These are phyloP conservation scores for Thamnophis elegans DNA, from an alignment of 2,797 vertebrate genomes.

Conservation along the genomic window DNA sequence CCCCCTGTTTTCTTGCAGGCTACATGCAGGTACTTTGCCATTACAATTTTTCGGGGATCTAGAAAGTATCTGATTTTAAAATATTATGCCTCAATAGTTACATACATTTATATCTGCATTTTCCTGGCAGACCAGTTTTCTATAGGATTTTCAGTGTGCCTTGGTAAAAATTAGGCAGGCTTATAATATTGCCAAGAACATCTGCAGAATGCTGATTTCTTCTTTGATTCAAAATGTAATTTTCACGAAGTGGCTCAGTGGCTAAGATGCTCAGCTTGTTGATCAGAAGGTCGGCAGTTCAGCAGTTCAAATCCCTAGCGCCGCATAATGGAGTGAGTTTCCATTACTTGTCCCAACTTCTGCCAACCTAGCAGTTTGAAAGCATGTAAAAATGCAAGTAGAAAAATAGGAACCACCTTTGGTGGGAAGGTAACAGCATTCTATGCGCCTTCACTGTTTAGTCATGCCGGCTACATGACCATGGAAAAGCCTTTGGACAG, in stretches of 20 bases:
- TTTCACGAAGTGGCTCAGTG: not conserved
- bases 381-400: too few species aligned
- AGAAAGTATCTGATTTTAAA: not conserved
- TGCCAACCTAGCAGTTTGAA: too few species aligned
- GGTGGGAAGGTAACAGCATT: too few species aligned
- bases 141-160: not conserved
- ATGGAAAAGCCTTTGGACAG: too few species aligned
- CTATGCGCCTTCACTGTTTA: too few species aligned
- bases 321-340: too few species aligned
- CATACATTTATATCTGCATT: not conserved
- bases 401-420: too few species aligned
- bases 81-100: not conserved
- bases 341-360: too few species aligned
- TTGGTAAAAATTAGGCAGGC: not conserved
- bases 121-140: not conserved
- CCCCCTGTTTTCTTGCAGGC: not conserved
- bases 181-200: not conserved
- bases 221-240: not conserved
- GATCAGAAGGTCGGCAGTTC: too few species aligned
- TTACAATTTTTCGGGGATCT: not conserved
- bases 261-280: too few species aligned
- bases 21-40: not conserved
- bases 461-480: too few species aligned
- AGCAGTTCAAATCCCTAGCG: too few species aligned
- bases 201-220: not conserved